phyloP scores from a whole-genome alignment of 2,797 vertebrate genomes.

The Muraenolepis orangiensis region DNA sequence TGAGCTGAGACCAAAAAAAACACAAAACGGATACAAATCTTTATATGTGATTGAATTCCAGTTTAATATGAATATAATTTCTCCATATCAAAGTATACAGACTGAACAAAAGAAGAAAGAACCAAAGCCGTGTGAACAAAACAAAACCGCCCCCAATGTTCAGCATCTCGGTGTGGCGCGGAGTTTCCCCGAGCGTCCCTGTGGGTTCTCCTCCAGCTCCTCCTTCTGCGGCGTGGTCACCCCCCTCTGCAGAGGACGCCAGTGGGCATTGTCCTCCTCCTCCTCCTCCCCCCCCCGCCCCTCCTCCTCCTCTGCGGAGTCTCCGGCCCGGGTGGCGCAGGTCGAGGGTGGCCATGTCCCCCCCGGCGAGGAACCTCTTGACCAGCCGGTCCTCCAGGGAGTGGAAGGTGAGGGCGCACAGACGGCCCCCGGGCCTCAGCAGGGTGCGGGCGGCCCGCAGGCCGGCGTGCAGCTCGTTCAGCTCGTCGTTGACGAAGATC shows the following conservation, averaged over 20 bases:
- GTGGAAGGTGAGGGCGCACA: conserved; percentile 92
- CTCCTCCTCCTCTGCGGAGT: conserved; percentile 37
- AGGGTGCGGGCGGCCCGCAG: conserved; percentile 74
- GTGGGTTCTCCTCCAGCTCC: conserved; percentile 81
- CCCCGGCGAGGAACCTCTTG: conserved; percentile 87
- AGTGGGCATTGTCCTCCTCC: conserved; percentile 35
- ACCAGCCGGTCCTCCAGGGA: conserved; percentile 91
- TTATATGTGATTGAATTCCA: not conserved
- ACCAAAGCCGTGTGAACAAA: too few species aligned
- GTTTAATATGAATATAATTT: not conserved
- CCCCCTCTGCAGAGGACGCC: conserved; percentile 80
- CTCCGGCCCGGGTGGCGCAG: conserved; percentile 75
- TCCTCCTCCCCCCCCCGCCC: conserved; percentile 26
- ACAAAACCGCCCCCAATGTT: not conserved
- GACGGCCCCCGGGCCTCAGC: conserved; percentile 81
- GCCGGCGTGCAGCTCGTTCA: conserved; percentile 83
- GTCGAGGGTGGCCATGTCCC: conserved; percentile 76
- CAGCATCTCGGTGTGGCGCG: conserved; percentile 77
- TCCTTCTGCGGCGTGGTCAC: conserved; percentile 77
- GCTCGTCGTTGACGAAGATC: conserved; percentile 93
- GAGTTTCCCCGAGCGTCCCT: conserved; percentile 91
- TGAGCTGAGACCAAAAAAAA: not conserved
- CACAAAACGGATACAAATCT: not conserved
- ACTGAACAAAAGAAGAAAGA: too few species aligned
- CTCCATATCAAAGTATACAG: not conserved